A percentile compares a stretch with the other conserved stretches of the same genome.
These are phyloP conservation scores for Nomada fabriciana DNA, from an alignment of 2,888 invertebrate genomes.

Conservation along the genomic window DNA sequence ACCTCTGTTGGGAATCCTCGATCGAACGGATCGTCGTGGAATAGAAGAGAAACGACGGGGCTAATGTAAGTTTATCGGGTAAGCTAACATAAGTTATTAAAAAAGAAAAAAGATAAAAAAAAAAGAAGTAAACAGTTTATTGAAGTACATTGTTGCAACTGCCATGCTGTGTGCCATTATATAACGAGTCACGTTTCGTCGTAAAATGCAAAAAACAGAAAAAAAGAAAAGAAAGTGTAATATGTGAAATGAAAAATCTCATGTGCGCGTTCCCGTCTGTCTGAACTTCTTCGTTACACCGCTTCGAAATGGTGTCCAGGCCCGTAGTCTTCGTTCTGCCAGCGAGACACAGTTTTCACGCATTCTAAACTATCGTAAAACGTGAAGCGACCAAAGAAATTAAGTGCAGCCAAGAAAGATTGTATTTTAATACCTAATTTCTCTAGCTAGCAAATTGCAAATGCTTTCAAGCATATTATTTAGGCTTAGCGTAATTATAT, in stretches of 20 bases:
- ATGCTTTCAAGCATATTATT: not conserved
- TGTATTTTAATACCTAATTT: slow-evolving; percentile 12
- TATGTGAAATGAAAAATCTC: slow-evolving; percentile 44
- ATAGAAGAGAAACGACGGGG: slow-evolving; percentile 49
- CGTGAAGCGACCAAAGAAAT: slow-evolving; percentile 2
- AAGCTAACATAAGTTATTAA: slow-evolving; percentile 66
- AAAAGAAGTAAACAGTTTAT: slow-evolving; percentile 75
- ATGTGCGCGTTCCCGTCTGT: slow-evolving; percentile 68
- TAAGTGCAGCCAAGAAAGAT: not conserved
- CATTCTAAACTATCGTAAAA: not conserved
- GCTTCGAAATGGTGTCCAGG: slow-evolving; percentile 35
- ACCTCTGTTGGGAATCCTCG: slow-evolving; percentile 2
- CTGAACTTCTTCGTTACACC: slow-evolving; percentile 54
- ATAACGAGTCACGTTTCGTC: slow-evolving; percentile 80
- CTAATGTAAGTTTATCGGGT: slow-evolving; percentile 64
- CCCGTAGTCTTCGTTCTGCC: slow-evolving; percentile 39
- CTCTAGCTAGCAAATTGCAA: not conserved
- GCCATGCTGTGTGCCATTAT: slow-evolving; percentile 84
- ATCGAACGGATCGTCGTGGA: slow-evolving; percentile 8
- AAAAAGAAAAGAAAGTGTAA: slow-evolving; percentile 54
- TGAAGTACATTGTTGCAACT: slow-evolving; percentile 83
- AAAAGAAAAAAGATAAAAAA: slow-evolving; percentile 36
- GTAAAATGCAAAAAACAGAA: slow-evolving; percentile 69
- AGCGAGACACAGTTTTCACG: slow-evolving; percentile 8
- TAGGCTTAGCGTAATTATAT: not conserved